phyloP scores from a whole-genome alignment of 2,888 invertebrate species.

The Frankliniella intonsa region DNA sequence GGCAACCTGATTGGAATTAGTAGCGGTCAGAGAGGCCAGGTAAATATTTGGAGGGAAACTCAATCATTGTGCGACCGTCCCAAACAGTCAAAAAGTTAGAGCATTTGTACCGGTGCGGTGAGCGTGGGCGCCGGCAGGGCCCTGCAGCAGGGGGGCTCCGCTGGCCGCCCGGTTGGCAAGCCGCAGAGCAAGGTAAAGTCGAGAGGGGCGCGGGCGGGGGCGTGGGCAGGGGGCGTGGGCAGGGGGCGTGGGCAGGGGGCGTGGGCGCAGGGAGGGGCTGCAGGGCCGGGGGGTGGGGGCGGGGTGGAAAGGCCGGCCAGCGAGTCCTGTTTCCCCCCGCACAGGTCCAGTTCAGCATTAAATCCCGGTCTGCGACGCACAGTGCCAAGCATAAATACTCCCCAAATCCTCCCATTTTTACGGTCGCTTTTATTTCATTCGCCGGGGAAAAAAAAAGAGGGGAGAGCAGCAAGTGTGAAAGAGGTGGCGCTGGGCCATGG shows the following conservation, averaged over 20 bases:
- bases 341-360: constrained; percentile 10
- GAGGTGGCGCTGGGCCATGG: background rate
- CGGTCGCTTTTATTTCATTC: constrained; percentile 19
- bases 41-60: background rate
- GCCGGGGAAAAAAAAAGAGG: background rate
- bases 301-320: background rate
- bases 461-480: constrained; percentile 11
- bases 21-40: background rate
- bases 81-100: constrained; percentile 1
- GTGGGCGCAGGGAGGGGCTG: background rate
- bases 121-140: background rate
- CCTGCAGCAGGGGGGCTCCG: background rate
- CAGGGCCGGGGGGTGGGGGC: background rate
- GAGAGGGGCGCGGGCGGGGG: background rate
- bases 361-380: background rate
- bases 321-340: background rate
- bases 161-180: background rate
- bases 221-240: too few species aligned
- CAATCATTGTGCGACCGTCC: background rate
- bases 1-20: background rate
- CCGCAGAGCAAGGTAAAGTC: background rate
- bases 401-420: constrained; percentile 3
- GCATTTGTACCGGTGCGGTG: background rate
- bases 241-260: background rate
- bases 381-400: constrained; percentile 17